These are phyloP conservation scores for Dexiosoma caninum DNA, from an alignment of 2,888 invertebrate genomes.

Conservation along the genomic window DNA sequence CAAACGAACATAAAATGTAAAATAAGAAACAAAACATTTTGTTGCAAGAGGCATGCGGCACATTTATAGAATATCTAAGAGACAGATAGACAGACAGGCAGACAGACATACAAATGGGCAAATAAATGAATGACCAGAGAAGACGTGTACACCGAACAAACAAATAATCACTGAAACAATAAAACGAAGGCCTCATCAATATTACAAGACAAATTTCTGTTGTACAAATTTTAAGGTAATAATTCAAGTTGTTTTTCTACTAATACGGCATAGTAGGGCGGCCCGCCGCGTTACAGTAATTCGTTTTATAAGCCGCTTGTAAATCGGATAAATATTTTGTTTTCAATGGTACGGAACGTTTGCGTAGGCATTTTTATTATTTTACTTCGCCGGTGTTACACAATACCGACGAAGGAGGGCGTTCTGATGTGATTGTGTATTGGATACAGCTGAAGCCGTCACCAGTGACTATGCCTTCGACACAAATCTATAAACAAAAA, in stretches of 20 bases:
- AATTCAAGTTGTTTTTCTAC: slow-evolving; percentile 35
- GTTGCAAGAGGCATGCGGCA: slow-evolving; percentile 28
- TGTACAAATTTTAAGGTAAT: slow-evolving; percentile 43
- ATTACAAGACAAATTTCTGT: slow-evolving; percentile 60
- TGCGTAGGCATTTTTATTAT: no score
- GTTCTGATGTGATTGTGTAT: no score
- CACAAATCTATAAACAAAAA: no score
- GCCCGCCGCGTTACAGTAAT: no score
- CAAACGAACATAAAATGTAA: neutral
- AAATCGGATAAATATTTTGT: no score
- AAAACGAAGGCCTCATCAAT: slow-evolving; percentile 50
- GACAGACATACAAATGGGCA: neutral
- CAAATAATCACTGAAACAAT: slow-evolving; percentile 25
- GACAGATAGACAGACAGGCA: neutral
- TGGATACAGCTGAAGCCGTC: no score
- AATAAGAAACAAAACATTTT: slow-evolving; percentile 4
- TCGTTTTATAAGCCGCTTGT: no score
- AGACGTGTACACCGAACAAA: neutral
- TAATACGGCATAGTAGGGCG: neutral
- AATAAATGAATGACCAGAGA: slow-evolving; percentile 4
- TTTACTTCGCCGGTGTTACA: no score
- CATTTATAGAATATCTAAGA: slow-evolving; percentile 13
- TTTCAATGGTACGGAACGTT: no score
- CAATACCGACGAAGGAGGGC: no score
- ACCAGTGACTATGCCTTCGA: no score